Evolutionary conservation across 2,888 invertebrate genomes (phyloP), one percentile per base, ranked within the genome.

Genomic region (Hyppa rectilinea): DNA sequence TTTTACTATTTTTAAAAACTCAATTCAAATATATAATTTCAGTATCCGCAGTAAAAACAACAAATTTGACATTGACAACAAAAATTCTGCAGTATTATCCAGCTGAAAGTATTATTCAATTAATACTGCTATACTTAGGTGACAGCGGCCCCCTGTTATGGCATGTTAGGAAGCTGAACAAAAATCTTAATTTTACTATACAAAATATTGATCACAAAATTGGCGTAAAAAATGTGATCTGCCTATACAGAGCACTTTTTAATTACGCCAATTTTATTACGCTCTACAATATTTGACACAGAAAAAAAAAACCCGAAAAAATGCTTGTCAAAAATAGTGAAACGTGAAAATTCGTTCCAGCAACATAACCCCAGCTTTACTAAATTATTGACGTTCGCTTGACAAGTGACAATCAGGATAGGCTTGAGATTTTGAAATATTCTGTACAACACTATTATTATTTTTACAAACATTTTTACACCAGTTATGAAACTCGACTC

Each of bases 381-480:
- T 55, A 10, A 83, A 69, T 55, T 0, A 62, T 67, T 80, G 72
- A 75, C 67, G 38, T 53, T n/a, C 34, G 23, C 29, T 63, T 70
- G 65, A 71, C 72, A 82, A 56, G 65, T 68, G 77, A 68, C 65
- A 72, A 63, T 79, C 76, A 79, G 65, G 68, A 75, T 69, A 45
- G 36, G 69, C 40, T 60, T 38, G 23, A 69, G 61, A 75, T 77
- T 82, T 87, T 87, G 74, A 84, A 71, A 88, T 86, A 88, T 86
- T 85, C 65, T 70, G 71, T 83, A 83, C 77, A 81, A 73, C 62
- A 81, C 70, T 78, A 74, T 75, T 75, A 70, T 75, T 76, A 70
- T 75, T 76, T 73, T 83, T 80, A 80, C 76, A 87, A 88, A 87
- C 76, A 81, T 83, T 52, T 50, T 47, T 43, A 76, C 76, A 55